Evolutionary conservation across 2,888 invertebrate genomes (phyloP).

Genomic region (Agrilus cyanescens): DNA sequence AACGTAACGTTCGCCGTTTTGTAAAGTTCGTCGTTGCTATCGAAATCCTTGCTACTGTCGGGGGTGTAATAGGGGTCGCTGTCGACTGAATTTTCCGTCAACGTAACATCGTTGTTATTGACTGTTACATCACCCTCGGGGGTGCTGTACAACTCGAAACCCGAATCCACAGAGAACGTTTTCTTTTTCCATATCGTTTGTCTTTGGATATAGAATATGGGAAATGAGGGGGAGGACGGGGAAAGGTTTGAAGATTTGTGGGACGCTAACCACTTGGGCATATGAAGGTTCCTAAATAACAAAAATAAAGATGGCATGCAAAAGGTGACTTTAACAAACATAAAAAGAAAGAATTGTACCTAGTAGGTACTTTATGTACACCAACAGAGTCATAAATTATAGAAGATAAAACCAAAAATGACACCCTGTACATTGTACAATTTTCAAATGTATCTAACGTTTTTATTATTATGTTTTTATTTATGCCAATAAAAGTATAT

Average conservation of each 20-base stretch:
- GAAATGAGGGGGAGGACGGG: slow-evolving; percentile 6
- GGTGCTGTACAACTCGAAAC: slow-evolving; percentile 15
- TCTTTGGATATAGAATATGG: not conserved
- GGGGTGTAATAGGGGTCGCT: slow-evolving; percentile 20
- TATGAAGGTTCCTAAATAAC: slow-evolving; percentile 46
- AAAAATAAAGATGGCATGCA: not conserved
- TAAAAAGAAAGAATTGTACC: too few species aligned
- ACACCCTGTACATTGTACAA: too few species aligned
- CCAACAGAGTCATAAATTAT: not conserved
- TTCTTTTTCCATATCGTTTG: slow-evolving; percentile 5
- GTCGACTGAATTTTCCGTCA: slow-evolving; percentile 5
- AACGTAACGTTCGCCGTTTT: slow-evolving; percentile 27
- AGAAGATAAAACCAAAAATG: slow-evolving; percentile 4
- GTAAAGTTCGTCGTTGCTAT: slow-evolving; percentile 27
- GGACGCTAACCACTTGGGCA: slow-evolving; percentile 39
- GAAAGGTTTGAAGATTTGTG: slow-evolving; percentile 1
- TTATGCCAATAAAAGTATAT: not conserved
- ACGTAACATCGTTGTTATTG: slow-evolving; percentile 5
- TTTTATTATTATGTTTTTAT: too few species aligned
- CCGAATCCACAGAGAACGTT: slow-evolving; percentile 2
- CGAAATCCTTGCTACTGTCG: slow-evolving; percentile 22
- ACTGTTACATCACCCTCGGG: slow-evolving; percentile 15
- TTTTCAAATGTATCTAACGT: too few species aligned
- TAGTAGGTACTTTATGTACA: too few species aligned
- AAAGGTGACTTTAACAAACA: too few species aligned